Conservation (phyloP, 2,888 invertebrate species). For the Metalampra italica region DNA sequence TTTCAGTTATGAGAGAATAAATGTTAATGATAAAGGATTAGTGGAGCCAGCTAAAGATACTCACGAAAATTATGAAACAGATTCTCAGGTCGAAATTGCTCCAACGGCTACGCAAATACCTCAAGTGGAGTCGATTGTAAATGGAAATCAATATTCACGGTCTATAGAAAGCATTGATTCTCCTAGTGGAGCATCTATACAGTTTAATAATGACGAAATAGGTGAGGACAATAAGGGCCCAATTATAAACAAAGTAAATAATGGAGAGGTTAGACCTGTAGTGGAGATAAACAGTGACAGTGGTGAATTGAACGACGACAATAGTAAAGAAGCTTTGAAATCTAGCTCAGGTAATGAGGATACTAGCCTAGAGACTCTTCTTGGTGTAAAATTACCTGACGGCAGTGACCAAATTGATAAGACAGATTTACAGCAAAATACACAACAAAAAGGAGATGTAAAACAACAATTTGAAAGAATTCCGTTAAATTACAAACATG, state of each 20-base stretch:
- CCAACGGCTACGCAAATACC: conserved; percentile 22
- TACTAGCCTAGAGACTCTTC: conserved; percentile 37
- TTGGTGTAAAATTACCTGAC: conserved; percentile 29
- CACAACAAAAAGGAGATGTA: conserved; percentile 35
- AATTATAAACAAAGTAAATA: conserved; percentile 37
- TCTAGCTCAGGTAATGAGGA: conserved; percentile 22
- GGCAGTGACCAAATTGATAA: conserved; percentile 29
- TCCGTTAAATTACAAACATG: conserved; percentile 64
- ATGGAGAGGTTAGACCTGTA: conserved; percentile 63
- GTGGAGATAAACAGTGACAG: conserved; percentile 53
- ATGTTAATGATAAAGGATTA: conserved; percentile 40
- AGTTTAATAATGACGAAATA: conserved; percentile 9
- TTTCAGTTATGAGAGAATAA: conserved; percentile 47
- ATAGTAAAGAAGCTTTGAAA: conserved; percentile 23
- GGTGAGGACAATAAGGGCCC: conserved; percentile 26
- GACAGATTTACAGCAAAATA: conserved; percentile 20
- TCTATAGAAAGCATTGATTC: conserved; percentile 20
- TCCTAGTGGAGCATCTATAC: conserved; percentile 12
- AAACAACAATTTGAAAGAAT: conserved; percentile 71
- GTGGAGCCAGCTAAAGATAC: conserved; percentile 33
- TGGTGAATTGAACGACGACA: conserved; percentile 26
- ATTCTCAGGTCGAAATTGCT: conserved; percentile 24
- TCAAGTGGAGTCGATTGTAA: conserved; percentile 9
- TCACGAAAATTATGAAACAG: conserved; percentile 25
- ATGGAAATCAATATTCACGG: conserved; percentile 17